Base-by-base conservation (phyloP, 2,888 invertebrate species). In the Anoplius nigerrimus region DNA sequence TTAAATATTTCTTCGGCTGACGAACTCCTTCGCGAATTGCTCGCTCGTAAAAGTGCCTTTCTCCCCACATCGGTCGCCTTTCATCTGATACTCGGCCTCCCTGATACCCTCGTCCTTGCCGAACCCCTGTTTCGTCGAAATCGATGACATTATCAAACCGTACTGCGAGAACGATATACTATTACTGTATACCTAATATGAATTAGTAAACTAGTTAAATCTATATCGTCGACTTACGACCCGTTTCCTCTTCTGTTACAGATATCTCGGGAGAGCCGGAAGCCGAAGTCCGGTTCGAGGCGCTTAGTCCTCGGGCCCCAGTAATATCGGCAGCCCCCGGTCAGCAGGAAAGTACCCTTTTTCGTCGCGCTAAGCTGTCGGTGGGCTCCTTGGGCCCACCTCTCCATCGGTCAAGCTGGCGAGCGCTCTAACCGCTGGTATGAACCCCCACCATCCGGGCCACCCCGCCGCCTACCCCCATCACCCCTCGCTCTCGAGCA, bases 361-460 rank as follows among this genome's bases (percentile, higher is more conserved):
- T 73, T 81, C 79, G 67, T 82, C 78, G 81, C 82, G 81, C 82
- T 71, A 82, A 80, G 75, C 78, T 71, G 86, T 82, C 80, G 88
- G 88, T 87, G 88, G 88, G 88, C 88, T 86, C 82, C 71, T 75
- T 57, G 74, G 80, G 84, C 84, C 83, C 82, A 82, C 84, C 84
- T 91, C 80, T 90, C 90, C 90, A 91, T 92, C 92, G 83, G 92
- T 91, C 95, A 95, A 95, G 92, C 95, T 95, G 95, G 95, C 95
- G 91, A 94, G 94, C 93, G 93, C 94, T 91, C 90, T 93, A 89
- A 92, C 94, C 90, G 92, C 93, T 90, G 94, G 94, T 91, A 95
- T 96, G 95, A 96, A 95, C 94, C 94, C 95, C 91, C 95, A 95
- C 91, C 95, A 95, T 92, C 95, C 85, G 84, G 85, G 85, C 78